These are phyloP conservation scores for Polypterus senegalus DNA, from an alignment of 2,113 vertebrate genomes.

Conservation along the genomic window DNA sequence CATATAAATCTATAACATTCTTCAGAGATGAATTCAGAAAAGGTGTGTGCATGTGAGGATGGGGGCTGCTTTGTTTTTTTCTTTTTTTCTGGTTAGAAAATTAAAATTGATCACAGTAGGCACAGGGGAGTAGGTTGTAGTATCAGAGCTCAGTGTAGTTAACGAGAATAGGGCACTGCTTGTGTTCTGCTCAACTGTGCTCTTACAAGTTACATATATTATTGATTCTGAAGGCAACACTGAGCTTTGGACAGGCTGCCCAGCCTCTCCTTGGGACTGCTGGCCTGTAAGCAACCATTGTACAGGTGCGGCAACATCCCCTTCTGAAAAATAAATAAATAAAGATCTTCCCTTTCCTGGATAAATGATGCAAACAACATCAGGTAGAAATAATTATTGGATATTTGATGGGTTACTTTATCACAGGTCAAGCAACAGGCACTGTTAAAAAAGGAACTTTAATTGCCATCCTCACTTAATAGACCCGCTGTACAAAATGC, in stretches of 20 bases:
- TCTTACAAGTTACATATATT: constrained; percentile 40
- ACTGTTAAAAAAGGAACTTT: constrained; percentile 35
- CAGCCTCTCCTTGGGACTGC: not conserved
- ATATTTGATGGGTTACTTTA: constrained; percentile 49
- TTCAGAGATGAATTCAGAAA: constrained; percentile 41
- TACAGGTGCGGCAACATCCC: constrained; percentile 25
- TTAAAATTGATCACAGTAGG: constrained; percentile 57
- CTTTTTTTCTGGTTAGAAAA: constrained; percentile 46
- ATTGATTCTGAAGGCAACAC: constrained; percentile 44
- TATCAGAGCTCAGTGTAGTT: constrained; percentile 44
- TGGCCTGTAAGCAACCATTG: constrained; percentile 1
- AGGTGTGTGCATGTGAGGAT: constrained; percentile 7
- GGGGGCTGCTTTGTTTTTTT: not conserved
- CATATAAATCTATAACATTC: constrained; percentile 43
- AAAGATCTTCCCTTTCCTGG: constrained; percentile 50
- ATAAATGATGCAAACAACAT: constrained; percentile 41
- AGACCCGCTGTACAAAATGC: constrained; percentile 29
- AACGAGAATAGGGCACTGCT: constrained; percentile 36
- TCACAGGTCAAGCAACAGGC: constrained; percentile 49
- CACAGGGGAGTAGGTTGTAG: constrained; percentile 39
- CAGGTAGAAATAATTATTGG: constrained; percentile 54
- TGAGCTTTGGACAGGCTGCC: constrained; percentile 24
- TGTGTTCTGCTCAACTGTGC: constrained; percentile 38
- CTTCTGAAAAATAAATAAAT: constrained; percentile 16
- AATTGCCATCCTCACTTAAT: constrained; percentile 49